Evolutionary conservation across 37 sponge, comb jelly and placozoan genomes (phyloP).

Genomic region (Theonella swinhoei): DNA sequence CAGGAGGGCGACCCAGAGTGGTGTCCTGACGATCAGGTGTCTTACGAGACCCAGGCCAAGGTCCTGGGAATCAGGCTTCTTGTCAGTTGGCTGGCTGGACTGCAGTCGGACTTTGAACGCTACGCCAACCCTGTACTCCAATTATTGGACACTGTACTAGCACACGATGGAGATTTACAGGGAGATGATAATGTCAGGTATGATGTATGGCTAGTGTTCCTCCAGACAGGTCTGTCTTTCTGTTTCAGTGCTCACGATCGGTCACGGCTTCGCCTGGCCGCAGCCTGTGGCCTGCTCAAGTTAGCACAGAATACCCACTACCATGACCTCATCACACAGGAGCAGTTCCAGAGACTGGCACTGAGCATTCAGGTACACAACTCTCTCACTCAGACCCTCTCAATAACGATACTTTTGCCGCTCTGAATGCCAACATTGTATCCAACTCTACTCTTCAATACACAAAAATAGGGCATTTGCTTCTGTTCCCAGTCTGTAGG

Average conservation of each 20-base stretch:
- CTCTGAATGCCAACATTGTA: too few relatives aligned
- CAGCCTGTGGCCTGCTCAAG: constrained; percentile 64
- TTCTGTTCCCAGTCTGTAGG: too few relatives aligned
- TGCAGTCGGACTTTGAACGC: constrained; percentile 31
- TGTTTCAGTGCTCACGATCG: constrained; percentile 60
- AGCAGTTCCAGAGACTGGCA: constrained; percentile 47
- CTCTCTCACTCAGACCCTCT: too few relatives aligned
- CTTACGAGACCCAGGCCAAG: constrained; percentile 49
- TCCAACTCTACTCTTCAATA: too few relatives aligned
- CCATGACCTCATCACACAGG: constrained; percentile 33
- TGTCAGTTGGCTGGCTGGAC: constrained; percentile 69
- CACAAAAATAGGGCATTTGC: too few relatives aligned
- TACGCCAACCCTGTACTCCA: constrained; percentile 44
- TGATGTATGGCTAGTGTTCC: not conserved
- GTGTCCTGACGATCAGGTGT: constrained; percentile 52
- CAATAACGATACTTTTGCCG: too few relatives aligned
- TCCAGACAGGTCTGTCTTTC: not conserved
- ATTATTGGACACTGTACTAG: constrained; percentile 46
- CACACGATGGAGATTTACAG: constrained; percentile 72
- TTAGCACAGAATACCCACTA: constrained; percentile 31
- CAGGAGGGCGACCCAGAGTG: constrained; percentile 34
- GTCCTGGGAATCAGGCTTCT: constrained; percentile 67
- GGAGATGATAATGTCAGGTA: constrained; percentile 54
- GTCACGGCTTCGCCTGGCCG: constrained; percentile 58
- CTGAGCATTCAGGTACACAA: constrained; percentile 46